Conservation (phyloP, 2,797 vertebrate genomes). For the Buceros bicornis region DNA sequence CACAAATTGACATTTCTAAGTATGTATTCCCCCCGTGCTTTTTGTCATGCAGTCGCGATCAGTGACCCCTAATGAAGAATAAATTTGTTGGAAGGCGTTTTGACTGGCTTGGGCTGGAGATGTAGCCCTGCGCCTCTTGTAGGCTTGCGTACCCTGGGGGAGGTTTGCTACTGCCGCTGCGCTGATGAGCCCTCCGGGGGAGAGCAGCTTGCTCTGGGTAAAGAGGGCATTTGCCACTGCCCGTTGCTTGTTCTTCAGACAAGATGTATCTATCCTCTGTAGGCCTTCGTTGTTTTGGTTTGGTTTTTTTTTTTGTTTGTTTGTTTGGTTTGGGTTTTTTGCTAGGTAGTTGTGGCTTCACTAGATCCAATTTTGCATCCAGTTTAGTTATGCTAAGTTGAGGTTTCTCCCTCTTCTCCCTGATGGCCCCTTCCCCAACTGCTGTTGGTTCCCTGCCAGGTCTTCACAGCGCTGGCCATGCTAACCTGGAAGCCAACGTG, state of each 20-base stretch:
- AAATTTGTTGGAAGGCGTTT: not conserved
- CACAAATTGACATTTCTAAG: not conserved
- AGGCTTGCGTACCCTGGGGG: not conserved
- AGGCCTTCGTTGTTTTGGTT: not conserved
- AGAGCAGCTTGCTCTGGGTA: not conserved
- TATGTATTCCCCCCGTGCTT: not conserved
- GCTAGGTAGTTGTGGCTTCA: not conserved
- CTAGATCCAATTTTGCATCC: not conserved
- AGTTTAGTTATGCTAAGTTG: not conserved
- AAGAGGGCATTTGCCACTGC: not conserved
- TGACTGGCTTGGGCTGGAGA: not conserved
- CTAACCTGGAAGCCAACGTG: not conserved
- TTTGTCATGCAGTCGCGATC: not conserved
- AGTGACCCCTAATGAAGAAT: not conserved
- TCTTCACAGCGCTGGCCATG: not conserved
- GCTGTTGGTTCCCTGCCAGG: not conserved
- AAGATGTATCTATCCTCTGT: not conserved
- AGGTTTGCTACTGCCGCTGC: not conserved
- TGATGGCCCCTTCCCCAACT: rapidly evolving
- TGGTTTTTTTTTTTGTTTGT: not conserved
- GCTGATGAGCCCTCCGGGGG: not conserved
- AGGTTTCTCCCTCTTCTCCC: not conserved
- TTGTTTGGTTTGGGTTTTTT: not conserved
- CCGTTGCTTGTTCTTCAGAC: not conserved
- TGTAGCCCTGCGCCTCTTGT: not conserved